Evolutionary conservation across 2,797 vertebrate species (phyloP).

Genomic region (Steatocranus sp.): DNA sequence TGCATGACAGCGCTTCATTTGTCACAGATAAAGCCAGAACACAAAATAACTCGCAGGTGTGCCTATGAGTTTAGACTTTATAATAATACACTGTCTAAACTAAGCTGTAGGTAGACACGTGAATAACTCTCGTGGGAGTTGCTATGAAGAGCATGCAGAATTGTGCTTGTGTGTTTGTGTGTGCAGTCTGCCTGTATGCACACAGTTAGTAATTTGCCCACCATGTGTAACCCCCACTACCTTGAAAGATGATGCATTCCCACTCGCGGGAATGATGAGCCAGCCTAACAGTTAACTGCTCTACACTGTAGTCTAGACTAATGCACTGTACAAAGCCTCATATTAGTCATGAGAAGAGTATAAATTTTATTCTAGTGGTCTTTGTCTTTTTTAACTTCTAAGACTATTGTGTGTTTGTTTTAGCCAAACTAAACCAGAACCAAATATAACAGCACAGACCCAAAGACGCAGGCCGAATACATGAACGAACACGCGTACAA

Average conservation of each 20-base stretch:
- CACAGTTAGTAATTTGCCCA: background rate
- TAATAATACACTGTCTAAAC: constrained; percentile 9
- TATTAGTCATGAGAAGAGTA: background rate
- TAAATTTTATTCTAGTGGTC: background rate
- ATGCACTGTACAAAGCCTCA: background rate
- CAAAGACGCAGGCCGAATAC: background rate
- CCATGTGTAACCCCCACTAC: background rate
- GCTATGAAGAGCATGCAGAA: background rate
- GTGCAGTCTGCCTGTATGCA: background rate
- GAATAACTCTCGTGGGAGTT: background rate
- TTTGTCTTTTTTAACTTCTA: background rate
- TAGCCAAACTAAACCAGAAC: background rate
- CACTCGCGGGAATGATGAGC: background rate
- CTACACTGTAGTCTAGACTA: background rate
- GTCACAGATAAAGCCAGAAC: constrained; percentile 18
- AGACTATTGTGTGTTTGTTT: background rate
- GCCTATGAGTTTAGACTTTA: background rate
- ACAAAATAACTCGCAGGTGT: constrained; percentile 26
- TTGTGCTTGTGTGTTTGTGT: background rate
- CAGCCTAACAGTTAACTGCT: background rate
- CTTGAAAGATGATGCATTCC: background rate
- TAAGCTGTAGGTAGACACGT: background rate
- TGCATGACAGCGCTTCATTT: constrained; percentile 23
- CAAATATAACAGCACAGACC: background rate
- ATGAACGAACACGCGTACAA: background rate